These are phyloP conservation scores for Centropus unirufus DNA, from an alignment of 2,113 vertebrate genomes.

Conservation along the genomic window DNA sequence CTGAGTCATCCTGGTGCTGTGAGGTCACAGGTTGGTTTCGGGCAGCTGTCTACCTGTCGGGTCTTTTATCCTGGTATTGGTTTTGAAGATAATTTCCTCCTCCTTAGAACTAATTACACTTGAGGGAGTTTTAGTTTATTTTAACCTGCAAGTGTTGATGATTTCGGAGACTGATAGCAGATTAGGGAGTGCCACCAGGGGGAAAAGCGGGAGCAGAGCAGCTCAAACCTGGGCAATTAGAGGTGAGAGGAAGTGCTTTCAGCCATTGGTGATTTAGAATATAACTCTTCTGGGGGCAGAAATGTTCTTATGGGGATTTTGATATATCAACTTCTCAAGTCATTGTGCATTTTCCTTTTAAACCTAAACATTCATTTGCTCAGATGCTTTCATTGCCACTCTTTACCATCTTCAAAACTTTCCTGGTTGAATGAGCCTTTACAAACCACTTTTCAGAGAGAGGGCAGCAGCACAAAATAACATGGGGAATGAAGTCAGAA, in stretches of 20 bases:
- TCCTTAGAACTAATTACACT: constrained; percentile 1
- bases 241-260: neutral
- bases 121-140: constrained; percentile 27
- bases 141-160: constrained; percentile 3
- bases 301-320: neutral
- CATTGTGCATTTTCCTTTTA: neutral
- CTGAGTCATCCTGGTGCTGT: neutral
- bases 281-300: neutral
- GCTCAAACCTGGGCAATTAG: neutral
- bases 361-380: neutral
- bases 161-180: constrained; percentile 34
- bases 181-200: neutral
- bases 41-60: neutral
- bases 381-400: neutral
- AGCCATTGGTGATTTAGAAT: neutral
- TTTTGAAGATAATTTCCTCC: constrained; percentile 12
- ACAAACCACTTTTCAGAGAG: neutral
- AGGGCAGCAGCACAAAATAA: neutral
- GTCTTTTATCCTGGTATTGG: neutral
- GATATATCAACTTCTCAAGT: neutral
- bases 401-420: neutral
- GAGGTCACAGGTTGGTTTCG: neutral
- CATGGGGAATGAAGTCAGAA: neutral
- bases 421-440: neutral
- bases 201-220: neutral